phyloP scores from a whole-genome alignment of 1,140 invertebrate species.

The Cardiocondyla obscurior region DNA sequence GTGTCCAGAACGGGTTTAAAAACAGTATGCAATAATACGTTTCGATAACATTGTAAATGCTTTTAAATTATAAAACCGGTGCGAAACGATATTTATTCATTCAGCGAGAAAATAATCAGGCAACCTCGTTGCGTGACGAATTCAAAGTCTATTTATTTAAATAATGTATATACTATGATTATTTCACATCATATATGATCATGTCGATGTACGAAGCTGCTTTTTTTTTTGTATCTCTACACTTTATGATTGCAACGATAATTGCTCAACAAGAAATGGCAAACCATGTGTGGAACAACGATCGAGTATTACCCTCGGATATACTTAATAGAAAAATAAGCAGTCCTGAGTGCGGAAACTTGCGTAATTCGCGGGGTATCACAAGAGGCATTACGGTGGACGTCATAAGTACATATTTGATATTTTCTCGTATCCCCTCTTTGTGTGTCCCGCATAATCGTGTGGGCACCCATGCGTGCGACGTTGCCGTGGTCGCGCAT shows the following conservation, averaged over 20 bases:
- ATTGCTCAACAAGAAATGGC: background rate
- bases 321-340: slow-evolving; percentile 42
- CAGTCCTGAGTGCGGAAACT: background rate
- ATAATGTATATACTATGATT: background rate
- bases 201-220: background rate
- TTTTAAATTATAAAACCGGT: no score
- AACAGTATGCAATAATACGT: slow-evolving; percentile 5
- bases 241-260: background rate
- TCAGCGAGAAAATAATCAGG: no score
- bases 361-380: slow-evolving; percentile 36
- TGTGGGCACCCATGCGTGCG: slow-evolving; percentile 59
- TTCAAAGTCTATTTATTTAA: background rate
- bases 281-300: background rate
- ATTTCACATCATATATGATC: background rate
- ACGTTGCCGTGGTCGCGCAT: slow-evolving; percentile 64
- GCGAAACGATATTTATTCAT: no score
- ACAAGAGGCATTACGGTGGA: slow-evolving; percentile 18
- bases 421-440: slow-evolving; percentile 32
- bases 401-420: slow-evolving; percentile 22
- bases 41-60: slow-evolving; percentile 5
- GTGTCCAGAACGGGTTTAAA: background rate
- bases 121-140: no score
- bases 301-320: background rate
- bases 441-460: slow-evolving; percentile 13
- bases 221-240: background rate